Conservation (phyloP, 2,113 vertebrate species). For the Dinomys branickii region DNA sequence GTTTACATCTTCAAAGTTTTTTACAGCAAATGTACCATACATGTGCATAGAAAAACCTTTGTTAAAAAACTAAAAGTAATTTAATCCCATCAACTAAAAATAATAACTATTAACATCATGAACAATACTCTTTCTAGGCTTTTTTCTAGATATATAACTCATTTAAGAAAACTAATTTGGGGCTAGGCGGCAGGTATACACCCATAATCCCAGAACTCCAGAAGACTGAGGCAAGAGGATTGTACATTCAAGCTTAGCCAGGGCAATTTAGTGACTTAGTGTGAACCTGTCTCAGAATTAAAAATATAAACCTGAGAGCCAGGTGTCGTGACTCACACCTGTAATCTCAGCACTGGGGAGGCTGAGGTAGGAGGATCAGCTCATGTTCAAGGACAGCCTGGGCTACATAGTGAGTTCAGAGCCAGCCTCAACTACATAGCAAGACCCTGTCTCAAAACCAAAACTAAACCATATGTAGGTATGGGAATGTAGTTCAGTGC, state of each 20-base stretch:
- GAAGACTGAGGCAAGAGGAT: background rate
- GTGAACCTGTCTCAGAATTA: background rate
- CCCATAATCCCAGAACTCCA: background rate
- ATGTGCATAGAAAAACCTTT: background rate
- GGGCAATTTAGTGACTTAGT: background rate
- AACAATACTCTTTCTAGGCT: background rate
- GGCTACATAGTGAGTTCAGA: background rate
- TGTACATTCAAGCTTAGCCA: background rate
- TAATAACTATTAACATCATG: background rate
- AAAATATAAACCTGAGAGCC: background rate
- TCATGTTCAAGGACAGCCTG: background rate
- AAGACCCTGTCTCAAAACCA: too few relatives aligned
- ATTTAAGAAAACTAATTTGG: conserved; percentile 13
- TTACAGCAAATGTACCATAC: background rate
- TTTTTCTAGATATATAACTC: background rate
- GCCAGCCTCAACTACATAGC: background rate
- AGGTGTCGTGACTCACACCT: background rate
- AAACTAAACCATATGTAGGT: too few relatives aligned
- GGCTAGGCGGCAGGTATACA: background rate
- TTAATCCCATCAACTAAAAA: conserved; percentile 16
- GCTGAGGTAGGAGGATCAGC: background rate
- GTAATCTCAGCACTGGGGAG: background rate
- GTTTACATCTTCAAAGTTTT: background rate
- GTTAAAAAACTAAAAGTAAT: background rate
- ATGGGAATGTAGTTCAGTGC: background rate